phyloP scores from a whole-genome alignment of 2,113 vertebrate genomes.

The Dolichallabes microphthalmus region DNA sequence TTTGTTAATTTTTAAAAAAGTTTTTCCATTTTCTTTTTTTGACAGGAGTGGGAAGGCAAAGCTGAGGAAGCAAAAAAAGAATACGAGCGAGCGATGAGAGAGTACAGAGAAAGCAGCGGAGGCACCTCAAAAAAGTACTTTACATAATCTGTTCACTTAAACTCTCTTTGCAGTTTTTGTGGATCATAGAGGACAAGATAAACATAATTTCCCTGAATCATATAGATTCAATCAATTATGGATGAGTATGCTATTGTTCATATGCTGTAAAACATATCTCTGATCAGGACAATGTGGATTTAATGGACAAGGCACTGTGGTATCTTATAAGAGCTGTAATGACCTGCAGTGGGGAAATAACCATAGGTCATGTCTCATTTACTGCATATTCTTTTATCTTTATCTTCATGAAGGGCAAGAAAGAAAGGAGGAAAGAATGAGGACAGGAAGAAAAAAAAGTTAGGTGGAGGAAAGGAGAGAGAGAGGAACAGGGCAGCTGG shows the following conservation, averaged over 20 bases:
- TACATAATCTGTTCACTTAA: not conserved
- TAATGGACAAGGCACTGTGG: not conserved
- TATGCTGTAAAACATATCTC: not conserved
- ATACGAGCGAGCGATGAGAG: slow-evolving; percentile 83
- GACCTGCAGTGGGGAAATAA: not conserved
- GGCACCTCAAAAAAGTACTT: slow-evolving; percentile 51
- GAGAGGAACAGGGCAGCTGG: slow-evolving; percentile 68
- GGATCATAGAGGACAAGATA: not conserved
- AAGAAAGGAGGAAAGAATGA: slow-evolving; percentile 74
- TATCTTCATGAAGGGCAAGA: slow-evolving; percentile 54
- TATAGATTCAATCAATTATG: not conserved
- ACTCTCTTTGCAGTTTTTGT: not conserved
- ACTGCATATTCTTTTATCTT: not conserved
- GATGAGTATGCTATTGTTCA: not conserved
- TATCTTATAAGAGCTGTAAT: slow-evolving; percentile 1
- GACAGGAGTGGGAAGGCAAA: slow-evolving; percentile 83
- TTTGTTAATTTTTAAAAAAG: not conserved
- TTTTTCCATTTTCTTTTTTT: not conserved
- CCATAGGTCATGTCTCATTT: not conserved
- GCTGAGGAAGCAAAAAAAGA: slow-evolving; percentile 79
- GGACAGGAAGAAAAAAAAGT: slow-evolving; percentile 69
- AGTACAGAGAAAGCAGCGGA: slow-evolving; percentile 75
- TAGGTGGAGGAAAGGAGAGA: slow-evolving; percentile 52
- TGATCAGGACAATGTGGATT: not conserved
- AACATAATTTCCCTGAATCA: not conserved